These are phyloP conservation scores for Oscheius myriophilus DNA, from an alignment of 2,888 invertebrate genomes.

Conservation along the genomic window DNA sequence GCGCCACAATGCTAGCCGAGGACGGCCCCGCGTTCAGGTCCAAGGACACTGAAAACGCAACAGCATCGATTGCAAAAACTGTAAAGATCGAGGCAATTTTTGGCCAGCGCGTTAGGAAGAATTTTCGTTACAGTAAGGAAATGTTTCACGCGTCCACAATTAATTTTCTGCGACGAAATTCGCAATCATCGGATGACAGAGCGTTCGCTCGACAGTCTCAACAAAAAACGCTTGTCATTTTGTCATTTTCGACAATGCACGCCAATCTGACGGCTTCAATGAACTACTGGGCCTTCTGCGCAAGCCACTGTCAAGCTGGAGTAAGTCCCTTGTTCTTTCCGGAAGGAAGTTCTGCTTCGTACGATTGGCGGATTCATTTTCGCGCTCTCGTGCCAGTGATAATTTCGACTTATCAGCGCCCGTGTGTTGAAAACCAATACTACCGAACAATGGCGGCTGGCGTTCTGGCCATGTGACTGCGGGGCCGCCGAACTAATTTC, in stretches of 20 bases:
- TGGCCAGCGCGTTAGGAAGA: neutral
- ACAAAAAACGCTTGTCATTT: slow-evolving; percentile 26
- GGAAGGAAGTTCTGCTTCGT: too few relatives aligned
- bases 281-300: neutral
- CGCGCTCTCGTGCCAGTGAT: too few relatives aligned
- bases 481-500: too few relatives aligned
- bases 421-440: too few relatives aligned
- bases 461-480: too few relatives aligned
- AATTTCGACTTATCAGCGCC: too few relatives aligned
- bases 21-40: slow-evolving; percentile 15
- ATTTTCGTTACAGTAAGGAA: neutral
- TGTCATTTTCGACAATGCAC: slow-evolving; percentile 3
- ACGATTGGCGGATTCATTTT: too few relatives aligned
- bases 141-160: neutral
- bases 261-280: neutral
- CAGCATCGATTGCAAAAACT: slow-evolving; percentile 10
- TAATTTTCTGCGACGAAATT: neutral
- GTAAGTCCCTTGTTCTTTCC: too few relatives aligned
- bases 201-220: slow-evolving; percentile 27
- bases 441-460: too few relatives aligned
- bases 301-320: neutral
- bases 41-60: slow-evolving; percentile 26
- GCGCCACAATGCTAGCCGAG: slow-evolving; percentile 20
- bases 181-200: slow-evolving; percentile 23
- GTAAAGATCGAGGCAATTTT: neutral